Percentiles rank a stretch among this genome's conserved stretches.
phyloP scores from a whole-genome alignment of 1,140 invertebrate genomes.

The Tigriopus japonicus region DNA sequence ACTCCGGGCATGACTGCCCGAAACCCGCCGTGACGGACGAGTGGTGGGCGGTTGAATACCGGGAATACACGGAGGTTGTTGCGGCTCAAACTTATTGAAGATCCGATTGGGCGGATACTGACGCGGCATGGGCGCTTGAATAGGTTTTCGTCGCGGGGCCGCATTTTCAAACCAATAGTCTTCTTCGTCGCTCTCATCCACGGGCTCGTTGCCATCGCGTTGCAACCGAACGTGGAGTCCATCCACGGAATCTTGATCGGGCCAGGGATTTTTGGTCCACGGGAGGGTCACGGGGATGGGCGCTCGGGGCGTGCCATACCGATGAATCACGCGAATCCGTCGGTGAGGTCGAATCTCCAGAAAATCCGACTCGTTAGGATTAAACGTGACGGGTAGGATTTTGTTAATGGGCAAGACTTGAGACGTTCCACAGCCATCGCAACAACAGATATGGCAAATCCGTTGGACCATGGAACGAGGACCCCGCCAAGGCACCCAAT shows the following conservation, averaged over 20 bases:
- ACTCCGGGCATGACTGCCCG: neutral
- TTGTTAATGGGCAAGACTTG: neutral
- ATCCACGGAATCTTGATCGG: too few species aligned
- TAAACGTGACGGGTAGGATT: neutral
- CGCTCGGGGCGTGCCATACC: neutral
- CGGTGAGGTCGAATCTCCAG: neutral
- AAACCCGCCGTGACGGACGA: too few species aligned
- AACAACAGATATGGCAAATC: too few species aligned
- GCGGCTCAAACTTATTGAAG: slow-evolving; percentile 13
- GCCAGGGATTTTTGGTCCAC: too few species aligned
- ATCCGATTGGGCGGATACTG: slow-evolving; percentile 2
- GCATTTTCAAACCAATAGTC: slow-evolving; percentile 14
- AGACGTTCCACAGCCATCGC: too few species aligned
- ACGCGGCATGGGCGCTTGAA: neutral
- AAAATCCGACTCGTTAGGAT: neutral
- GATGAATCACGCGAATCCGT: slow-evolving; percentile 5
- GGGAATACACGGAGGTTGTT: neutral
- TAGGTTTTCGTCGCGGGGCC: neutral
- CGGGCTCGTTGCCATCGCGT: neutral
- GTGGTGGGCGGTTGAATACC: neutral
- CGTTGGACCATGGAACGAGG: too few species aligned
- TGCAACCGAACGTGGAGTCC: too few species aligned
- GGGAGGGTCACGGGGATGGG: too few species aligned
- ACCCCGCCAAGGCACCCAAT: too few species aligned
- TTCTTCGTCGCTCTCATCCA: slow-evolving; percentile 2